These are phyloP conservation scores for Apeira syringaria DNA, from an alignment of 2,888 invertebrate genomes.

Conservation along the genomic window DNA sequence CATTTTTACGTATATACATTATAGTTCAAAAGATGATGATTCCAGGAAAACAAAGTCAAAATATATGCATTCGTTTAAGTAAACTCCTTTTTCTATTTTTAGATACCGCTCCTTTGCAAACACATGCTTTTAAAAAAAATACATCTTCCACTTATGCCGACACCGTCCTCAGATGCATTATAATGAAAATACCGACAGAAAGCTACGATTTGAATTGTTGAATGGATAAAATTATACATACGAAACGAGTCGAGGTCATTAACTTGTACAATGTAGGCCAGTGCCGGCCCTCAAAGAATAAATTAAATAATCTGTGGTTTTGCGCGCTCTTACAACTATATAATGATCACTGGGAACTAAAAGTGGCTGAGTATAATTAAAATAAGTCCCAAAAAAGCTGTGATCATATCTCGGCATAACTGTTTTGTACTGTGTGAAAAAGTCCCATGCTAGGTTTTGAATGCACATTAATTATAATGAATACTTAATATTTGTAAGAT, in stretches of 20 bases:
- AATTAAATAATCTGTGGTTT: not conserved
- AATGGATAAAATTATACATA: slow-evolving; percentile 53
- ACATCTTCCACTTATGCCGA: slow-evolving; percentile 6
- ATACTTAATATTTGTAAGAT: no score
- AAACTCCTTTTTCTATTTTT: no score
- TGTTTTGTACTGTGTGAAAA: slow-evolving; percentile 28
- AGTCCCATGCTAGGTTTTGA: slow-evolving; percentile 13
- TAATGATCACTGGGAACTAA: slow-evolving; percentile 34
- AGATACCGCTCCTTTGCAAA: no score
- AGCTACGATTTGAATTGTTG: slow-evolving; percentile 48
- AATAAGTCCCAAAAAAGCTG: slow-evolving; percentile 24
- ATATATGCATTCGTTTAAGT: no score
- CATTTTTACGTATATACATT: no score
- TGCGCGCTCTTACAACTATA: not conserved
- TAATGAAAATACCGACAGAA: slow-evolving; percentile 30
- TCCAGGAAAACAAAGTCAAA: no score
- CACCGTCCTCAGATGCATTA: no score
- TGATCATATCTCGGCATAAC: slow-evolving; percentile 29
- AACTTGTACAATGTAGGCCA: slow-evolving; percentile 60
- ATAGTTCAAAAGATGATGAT: no score
- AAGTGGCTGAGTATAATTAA: slow-evolving; percentile 31
- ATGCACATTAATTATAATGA: no score
- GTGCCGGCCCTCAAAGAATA: slow-evolving; percentile 37
- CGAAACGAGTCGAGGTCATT: slow-evolving; percentile 58
- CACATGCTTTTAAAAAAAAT: no score